Evolutionary conservation across 2,888 invertebrate genomes (phyloP), one percentile per base, ranked within the genome.

Genomic region (Hedya salicella): DNA sequence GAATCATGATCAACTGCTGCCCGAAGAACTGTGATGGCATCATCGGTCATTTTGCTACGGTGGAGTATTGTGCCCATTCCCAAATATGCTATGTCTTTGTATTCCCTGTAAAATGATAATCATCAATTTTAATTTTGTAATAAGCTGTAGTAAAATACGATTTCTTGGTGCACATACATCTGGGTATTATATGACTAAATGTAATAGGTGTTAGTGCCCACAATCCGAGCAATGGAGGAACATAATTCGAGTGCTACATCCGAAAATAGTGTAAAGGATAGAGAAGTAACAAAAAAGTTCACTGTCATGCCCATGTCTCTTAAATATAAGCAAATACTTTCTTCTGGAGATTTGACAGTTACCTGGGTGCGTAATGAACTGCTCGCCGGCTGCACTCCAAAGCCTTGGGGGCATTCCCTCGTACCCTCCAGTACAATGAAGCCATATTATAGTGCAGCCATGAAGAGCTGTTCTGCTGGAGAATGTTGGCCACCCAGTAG

Each of bases 401-500:
- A n/a, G 96, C 96, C 75, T 95, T 95, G n/a, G 93, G 93, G 1
- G 95, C 94, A 78, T 95, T 93, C 13, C 96, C 97, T 76, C 93
- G 93, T 0, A 95, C 94, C 71, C 96, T 91, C 97, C 97, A 97
- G 86, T 95, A 97, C 72, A 96, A 92, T 1, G 96, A 94, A 36
- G 96, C 97, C 85, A 96, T 93, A 80, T 96, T 96, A 77, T 96
- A 95, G 79, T 96, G 94, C 36, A 96, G 84, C 97, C 97, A 97
- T 0, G 96, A 96, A 0, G 95, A 94, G 61, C 89, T 93, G 80
- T 96, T 96, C 78, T 93, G 92, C 70, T 88, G 85, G 8, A 97
- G 86, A 6, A 94, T 94, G 66, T 93, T 86, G 14, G 94, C 91
- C 54, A 96, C 87, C 83, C 95, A 94, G 78, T 95, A 94, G 0